phyloP scores from a whole-genome alignment of 2,888 invertebrate species.

The Phalera bucephala region DNA sequence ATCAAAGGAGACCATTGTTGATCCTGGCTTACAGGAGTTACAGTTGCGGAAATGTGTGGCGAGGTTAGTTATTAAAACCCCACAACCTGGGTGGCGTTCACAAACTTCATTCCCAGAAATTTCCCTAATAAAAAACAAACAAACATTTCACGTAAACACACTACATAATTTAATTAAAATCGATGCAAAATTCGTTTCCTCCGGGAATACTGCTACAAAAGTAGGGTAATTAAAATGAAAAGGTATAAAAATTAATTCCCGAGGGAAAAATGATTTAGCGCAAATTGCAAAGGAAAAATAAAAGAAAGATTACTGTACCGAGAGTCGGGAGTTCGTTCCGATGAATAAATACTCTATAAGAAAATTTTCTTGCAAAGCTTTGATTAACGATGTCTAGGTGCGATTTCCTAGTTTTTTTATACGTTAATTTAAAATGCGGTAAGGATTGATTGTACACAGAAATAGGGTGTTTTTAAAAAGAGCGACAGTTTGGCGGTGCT shows the following conservation, averaged over 20 bases:
- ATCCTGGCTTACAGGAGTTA: too few relatives aligned
- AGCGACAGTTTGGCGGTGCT: too few relatives aligned
- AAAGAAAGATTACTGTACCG: background rate
- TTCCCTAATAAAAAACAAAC: background rate
- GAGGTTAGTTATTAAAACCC: too few relatives aligned
- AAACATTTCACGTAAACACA: slow-evolving; percentile 2
- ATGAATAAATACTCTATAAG: background rate
- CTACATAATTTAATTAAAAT: background rate
- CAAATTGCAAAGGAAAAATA: background rate
- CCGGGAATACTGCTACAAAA: background rate
- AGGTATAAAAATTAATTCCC: background rate
- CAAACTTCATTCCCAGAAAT: too few relatives aligned
- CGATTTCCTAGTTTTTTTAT: background rate
- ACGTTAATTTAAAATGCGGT: background rate
- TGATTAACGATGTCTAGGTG: background rate
- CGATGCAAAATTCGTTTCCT: background rate
- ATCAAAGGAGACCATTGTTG: too few relatives aligned
- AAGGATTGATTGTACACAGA: too few relatives aligned
- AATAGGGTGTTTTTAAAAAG: too few relatives aligned
- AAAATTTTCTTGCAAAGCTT: background rate
- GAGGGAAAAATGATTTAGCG: background rate
- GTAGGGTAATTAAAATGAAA: background rate
- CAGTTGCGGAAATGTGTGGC: too few relatives aligned
- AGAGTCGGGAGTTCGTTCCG: background rate
- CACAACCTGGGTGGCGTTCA: too few relatives aligned